These are phyloP conservation scores for Schizotus pectinicornis DNA, from an alignment of 2,888 invertebrate genomes.

Conservation along the genomic window DNA sequence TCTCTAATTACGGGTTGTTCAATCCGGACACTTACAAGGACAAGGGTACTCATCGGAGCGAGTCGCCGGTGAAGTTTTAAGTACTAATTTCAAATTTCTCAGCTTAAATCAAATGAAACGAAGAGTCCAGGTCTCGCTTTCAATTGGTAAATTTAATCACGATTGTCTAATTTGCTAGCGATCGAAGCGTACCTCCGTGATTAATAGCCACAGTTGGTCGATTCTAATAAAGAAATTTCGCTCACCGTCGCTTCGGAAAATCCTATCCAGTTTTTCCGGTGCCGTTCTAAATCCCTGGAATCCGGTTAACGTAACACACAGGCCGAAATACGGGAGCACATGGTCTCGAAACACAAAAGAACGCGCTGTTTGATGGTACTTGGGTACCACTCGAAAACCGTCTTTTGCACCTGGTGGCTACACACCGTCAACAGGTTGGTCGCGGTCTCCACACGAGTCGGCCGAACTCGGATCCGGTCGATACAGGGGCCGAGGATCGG, in stretches of 20 bases:
- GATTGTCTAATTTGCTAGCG: too few relatives aligned
- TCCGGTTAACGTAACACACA: conserved; percentile 5
- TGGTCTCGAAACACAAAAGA: conserved; percentile 34
- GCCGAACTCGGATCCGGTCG: too few relatives aligned
- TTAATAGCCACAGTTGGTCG: background rate
- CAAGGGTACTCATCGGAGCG: too few relatives aligned
- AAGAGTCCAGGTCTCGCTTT: too few relatives aligned
- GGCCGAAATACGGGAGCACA: conserved; percentile 25
- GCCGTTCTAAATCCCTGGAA: background rate
- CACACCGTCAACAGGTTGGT: conserved; percentile 36
- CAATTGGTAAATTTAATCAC: too few relatives aligned
- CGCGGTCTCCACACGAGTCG: too few relatives aligned
- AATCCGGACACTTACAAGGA: too few relatives aligned
- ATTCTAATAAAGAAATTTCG: background rate
- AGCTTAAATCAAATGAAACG: too few relatives aligned
- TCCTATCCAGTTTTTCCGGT: conserved; percentile 2
- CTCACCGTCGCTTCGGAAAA: background rate
- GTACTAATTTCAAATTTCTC: too few relatives aligned
- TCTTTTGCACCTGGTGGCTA: conserved; percentile 42
- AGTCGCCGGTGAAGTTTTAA: too few relatives aligned
- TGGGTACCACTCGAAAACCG: conserved; percentile 21
- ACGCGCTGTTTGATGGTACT: conserved; percentile 15
- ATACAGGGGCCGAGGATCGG: too few relatives aligned
- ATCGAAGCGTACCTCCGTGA: background rate
- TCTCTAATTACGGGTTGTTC: too few relatives aligned